Evolutionary conservation across 2,888 invertebrate genomes (phyloP), one percentile per base, ranked within the genome.

Genomic region (Patella ulyssiponensis): DNA sequence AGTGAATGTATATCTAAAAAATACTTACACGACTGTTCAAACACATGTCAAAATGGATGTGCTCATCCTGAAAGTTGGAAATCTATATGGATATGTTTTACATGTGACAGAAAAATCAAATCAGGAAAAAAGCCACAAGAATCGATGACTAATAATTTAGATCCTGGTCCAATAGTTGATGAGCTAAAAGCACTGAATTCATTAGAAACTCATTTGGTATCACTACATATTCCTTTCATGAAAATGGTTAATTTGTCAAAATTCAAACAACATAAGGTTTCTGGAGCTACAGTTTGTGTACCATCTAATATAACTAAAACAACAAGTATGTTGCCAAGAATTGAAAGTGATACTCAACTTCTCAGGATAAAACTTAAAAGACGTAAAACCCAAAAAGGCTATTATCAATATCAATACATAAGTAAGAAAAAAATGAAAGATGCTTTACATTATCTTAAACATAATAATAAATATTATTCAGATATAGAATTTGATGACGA

Each of bases 141-240:
- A 52, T 54, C 74, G 17, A 17, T 71, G 23, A 72, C 20, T 15
- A 77, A 77, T 54, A 77, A 77, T 44, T 69, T 73, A 69, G 53
- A 73, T 15, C 33, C 73, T 20, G 33, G 11, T 17, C 17, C 20
- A 27, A 58, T 78, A 20, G 51, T 58, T 71, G n/a, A 54, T 44
- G 75, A 75, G 17, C 52, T 78, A 9, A 53, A 71, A 27, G 20
- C 23, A 44, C 71, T 81, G 44, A 81, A 80, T 69, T 58, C 71
- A 51, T 69, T 80, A 44, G 81, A 81, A 78, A 33, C 70, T 73
- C 75, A 79, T 17, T 20, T 81, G n/a, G 71, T 79, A 33, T 69
- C 77, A 9, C 73, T 73, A 76, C 69, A 69, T 44, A 71, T 81
- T 51, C 76, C 79, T 44, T 81, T 81, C 71, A 78, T 79, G 73